Evolutionary conservation across 2,888 invertebrate species (phyloP), one percentile per base, ranked within the genome.

Genomic region (Plagodis dolabraria): DNA sequence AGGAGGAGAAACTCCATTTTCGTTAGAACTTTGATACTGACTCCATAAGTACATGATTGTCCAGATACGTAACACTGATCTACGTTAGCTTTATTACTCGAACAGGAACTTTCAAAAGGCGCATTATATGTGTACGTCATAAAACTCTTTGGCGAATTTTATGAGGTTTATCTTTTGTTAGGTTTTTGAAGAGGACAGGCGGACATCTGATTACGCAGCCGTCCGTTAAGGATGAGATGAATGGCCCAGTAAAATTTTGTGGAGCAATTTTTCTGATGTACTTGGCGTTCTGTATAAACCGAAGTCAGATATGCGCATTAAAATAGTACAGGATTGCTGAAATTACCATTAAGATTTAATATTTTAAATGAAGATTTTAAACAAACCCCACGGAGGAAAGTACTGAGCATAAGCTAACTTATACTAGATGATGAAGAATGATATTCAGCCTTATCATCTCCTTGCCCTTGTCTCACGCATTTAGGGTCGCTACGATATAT

Each of bases 31-130:
- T n/a, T n/a, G 33, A 5, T 53, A 53, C 53, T 59, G 46, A 11
- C 6, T 9, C 12, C 2, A 35, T 6, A 35, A 53, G 38, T 51
- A 7, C 44, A 42, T 43, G 11, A 22, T 22, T 33, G 35, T 63
- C 54, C 65, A 70, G 68, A 74, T 75, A 80, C 72, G 70, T 72
- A 71, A 72, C 72, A 64, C 70, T 63, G 67, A 68, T 72, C 68
- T 71, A 67, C 69, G 68, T 71, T 68, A 66, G 72, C 65, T 77
- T 80, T 78, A 79, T 74, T 72, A 69, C 69, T 65, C 49, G 64
- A 62, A 63, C 63, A 67, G 68, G 63, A 70, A 69, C 64, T 69
- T 69, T 64, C 64, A 65, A 69, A 65, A 62, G 65, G 62, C 56
- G 60, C 52, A 56, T 61, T 67, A 68, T 66, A 63, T 67, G 60